Conservation (phyloP, 2,113 vertebrate genomes). For the Mirounga angustirostris region DNA sequence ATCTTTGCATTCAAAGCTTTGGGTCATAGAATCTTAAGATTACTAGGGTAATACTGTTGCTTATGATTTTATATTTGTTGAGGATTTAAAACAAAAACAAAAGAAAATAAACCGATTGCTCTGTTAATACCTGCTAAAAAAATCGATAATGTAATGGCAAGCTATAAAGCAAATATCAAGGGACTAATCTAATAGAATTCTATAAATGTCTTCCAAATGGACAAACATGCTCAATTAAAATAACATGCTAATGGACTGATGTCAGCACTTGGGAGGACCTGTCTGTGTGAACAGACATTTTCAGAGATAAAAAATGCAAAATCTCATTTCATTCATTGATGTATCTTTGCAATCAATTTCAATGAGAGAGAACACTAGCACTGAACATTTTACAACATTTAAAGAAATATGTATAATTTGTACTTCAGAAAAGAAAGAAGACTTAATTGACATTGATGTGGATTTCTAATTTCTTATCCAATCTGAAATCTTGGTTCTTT, state of each 20-base stretch:
- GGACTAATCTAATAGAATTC: not conserved
- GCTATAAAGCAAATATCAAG: not conserved
- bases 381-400: not conserved
- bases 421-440: not conserved
- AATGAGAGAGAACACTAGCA: not conserved
- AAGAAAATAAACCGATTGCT: not conserved
- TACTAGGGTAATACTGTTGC: not conserved
- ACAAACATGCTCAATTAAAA: not conserved
- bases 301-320: not conserved
- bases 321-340: not conserved
- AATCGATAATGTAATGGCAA: not conserved
- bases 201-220: not conserved
- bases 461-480: not conserved
- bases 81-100: not conserved
- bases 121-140: not conserved
- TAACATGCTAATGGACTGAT: not conserved
- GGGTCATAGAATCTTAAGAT: not conserved
- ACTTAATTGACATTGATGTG: not conserved
- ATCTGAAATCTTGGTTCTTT: not conserved
- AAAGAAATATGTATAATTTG: not conserved
- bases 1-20: not conserved
- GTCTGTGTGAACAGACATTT: not conserved
- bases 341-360: not conserved
- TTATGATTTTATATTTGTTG: not conserved
- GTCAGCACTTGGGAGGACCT: not conserved